Percentiles rank a stretch among this genome's conserved stretches.
Conservation (phyloP, 2,888 invertebrate species). For the Peribatodes rhomboidaria region DNA sequence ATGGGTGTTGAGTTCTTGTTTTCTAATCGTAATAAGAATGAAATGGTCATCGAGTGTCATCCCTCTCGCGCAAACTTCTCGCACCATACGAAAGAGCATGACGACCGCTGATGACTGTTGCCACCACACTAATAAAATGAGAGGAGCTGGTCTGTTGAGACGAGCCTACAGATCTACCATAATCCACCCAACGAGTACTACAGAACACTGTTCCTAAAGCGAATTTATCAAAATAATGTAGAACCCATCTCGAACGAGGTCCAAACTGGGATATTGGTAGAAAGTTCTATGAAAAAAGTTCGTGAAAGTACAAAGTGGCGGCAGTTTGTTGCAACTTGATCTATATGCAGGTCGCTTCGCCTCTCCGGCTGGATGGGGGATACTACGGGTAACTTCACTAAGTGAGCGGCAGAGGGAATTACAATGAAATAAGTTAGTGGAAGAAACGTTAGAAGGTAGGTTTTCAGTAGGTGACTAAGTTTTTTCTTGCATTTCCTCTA, state of each 20-base stretch:
- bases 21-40: too few species aligned
- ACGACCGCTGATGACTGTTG: too few species aligned
- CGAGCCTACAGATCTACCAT: too few species aligned
- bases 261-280: conserved; percentile 26
- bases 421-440: background rate
- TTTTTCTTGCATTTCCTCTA: background rate
- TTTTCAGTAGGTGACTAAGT: background rate
- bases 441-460: background rate
- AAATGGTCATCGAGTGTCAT: too few species aligned
- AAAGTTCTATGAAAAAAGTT: conserved; percentile 43
- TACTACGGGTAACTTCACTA: conserved; percentile 2
- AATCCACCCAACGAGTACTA: background rate
- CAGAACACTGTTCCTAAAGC: background rate
- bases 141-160: too few species aligned
- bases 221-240: background rate
- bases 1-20: too few species aligned
- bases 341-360: conserved; percentile 23
- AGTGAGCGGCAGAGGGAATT: conserved; percentile 12
- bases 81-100: too few species aligned
- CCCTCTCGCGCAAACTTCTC: too few species aligned
- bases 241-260: background rate
- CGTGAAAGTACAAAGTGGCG: conserved; percentile 18
- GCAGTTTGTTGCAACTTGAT: conserved; percentile 29
- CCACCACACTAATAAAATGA: too few species aligned
- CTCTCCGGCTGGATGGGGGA: background rate